These are phyloP conservation scores for Crypturellus tataupa DNA, from an alignment of 2,797 vertebrate species.

Conservation along the genomic window DNA sequence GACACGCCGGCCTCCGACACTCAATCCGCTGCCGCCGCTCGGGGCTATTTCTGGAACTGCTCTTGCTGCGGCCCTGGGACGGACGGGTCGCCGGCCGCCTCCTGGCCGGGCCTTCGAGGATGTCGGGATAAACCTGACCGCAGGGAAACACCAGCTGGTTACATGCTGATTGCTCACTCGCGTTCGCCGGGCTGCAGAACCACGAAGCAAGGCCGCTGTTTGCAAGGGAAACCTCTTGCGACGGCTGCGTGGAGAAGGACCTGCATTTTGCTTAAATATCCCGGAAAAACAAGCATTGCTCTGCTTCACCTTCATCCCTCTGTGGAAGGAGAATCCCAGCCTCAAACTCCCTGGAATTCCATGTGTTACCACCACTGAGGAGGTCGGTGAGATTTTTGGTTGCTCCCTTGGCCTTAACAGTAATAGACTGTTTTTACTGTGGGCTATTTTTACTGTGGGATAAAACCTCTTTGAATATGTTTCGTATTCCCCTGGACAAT, in stretches of 20 bases:
- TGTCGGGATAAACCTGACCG: neutral
- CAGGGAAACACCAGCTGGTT: neutral
- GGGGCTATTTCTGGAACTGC: slow-evolving; percentile 60
- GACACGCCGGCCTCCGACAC: slow-evolving; percentile 18
- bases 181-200: accelerated
- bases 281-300: neutral
- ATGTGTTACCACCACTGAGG: neutral
- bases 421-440: neutral
- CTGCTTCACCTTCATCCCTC: neutral
- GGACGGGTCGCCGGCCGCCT: slow-evolving; percentile 29
- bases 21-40: slow-evolving; percentile 3
- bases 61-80: neutral
- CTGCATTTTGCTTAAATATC: neutral
- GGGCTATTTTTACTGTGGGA: neutral
- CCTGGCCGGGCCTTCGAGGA: slow-evolving; percentile 8
- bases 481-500: neutral
- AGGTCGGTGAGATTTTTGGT: neutral
- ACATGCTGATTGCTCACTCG: too few relatives aligned
- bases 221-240: neutral
- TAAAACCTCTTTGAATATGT: neutral
- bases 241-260: neutral
- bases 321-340: neutral
- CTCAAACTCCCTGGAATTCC: neutral
- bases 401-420: slow-evolving; percentile 30
- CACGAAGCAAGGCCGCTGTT: accelerated